Base-by-base conservation (phyloP, 2,888 invertebrate species). In the Protodeltote pygarga region DNA sequence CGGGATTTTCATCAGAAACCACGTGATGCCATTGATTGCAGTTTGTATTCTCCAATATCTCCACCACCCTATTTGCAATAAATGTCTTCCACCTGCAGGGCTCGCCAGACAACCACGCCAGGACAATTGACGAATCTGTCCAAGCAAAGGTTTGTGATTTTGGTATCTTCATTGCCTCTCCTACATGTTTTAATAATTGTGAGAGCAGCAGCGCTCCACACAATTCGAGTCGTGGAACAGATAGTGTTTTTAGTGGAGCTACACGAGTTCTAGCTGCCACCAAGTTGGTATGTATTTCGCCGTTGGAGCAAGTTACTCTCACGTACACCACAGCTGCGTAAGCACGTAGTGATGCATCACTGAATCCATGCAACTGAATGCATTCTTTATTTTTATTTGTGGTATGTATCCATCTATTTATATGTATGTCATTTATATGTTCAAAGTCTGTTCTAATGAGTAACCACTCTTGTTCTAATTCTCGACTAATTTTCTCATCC, bases 1-100 rank as follows among this genome's bases (percentile, higher is more conserved):
- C 35, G 8, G 35, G 35, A 19, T 35, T 25, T 9, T 25, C 35
- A 11, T 35, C 4, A 4, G 44, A 11, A n/a, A 14, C 3, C 1
- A 44, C 44, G n/a, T 37, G 44, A n/a, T 31, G 19, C 37, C 29
- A 44, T 35, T 35, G 28, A 29, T 13, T 44, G 23, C 13, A 8
- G 29, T 13, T 29, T 6, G 17, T 5, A 4, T 35, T 44, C 4
- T 44, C 17, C 9, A 35, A 3, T 34, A 44, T 35, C 5, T 44
- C 35, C 6, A 35, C 35, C 16, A 42, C 42, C 9, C 42, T 10
- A 9, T 42, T 42, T 2, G 42, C 42, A 3, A 42, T 34, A 17
- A 42, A 42, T 9, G 34, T 42, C 16, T 42, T 34, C 42, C 42
- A 42, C 9, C 28, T 34, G 15, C 4, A 23, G 1, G 42, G 42